These are phyloP conservation scores for Manis crassicaudata DNA, from an alignment of 2,797 vertebrate genomes.

Conservation along the genomic window DNA sequence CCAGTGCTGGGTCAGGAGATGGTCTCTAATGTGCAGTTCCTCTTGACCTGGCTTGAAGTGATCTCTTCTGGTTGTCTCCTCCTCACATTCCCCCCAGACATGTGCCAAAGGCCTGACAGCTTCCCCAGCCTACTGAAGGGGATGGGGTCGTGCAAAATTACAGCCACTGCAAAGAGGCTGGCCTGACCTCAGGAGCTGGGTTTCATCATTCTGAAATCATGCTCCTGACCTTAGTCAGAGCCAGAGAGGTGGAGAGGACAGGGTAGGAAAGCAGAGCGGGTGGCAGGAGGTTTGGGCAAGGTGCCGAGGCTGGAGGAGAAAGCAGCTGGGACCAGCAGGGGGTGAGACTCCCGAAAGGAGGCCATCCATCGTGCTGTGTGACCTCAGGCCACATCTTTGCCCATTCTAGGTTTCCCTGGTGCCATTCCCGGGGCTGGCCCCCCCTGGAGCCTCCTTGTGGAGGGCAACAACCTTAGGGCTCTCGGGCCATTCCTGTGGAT, in stretches of 20 bases:
- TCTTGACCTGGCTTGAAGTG: slow-evolving; percentile 24
- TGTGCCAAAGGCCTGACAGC: slow-evolving; percentile 65
- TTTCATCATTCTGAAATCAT: slow-evolving; percentile 77
- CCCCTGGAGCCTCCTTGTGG: background rate
- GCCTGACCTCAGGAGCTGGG: slow-evolving; percentile 67
- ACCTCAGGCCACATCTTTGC: slow-evolving; percentile 30
- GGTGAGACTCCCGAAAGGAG: background rate
- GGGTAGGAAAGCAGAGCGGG: slow-evolving; percentile 67
- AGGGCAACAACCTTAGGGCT: background rate
- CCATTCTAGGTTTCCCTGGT: slow-evolving; percentile 35
- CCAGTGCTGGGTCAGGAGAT: slow-evolving; percentile 41
- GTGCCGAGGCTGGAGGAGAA: slow-evolving; percentile 48
- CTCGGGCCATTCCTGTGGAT: background rate
- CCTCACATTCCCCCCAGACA: background rate
- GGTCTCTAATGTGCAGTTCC: background rate
- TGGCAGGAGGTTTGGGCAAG: slow-evolving; percentile 62
- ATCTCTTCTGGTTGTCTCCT: slow-evolving; percentile 31
- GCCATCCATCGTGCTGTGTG: slow-evolving; percentile 20
- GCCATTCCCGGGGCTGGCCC: background rate
- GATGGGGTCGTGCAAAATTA: slow-evolving; percentile 62
- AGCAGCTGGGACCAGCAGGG: slow-evolving; percentile 60
- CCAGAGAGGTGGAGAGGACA: slow-evolving; percentile 51
- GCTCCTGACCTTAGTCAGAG: slow-evolving; percentile 60
- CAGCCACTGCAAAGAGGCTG: slow-evolving; percentile 58
- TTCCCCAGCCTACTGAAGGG: background rate